A percentile compares a stretch with the other conserved stretches of the same genome.
phyloP scores from a whole-genome alignment of 1,140 invertebrate species.

The Chironomus striatipennis region DNA sequence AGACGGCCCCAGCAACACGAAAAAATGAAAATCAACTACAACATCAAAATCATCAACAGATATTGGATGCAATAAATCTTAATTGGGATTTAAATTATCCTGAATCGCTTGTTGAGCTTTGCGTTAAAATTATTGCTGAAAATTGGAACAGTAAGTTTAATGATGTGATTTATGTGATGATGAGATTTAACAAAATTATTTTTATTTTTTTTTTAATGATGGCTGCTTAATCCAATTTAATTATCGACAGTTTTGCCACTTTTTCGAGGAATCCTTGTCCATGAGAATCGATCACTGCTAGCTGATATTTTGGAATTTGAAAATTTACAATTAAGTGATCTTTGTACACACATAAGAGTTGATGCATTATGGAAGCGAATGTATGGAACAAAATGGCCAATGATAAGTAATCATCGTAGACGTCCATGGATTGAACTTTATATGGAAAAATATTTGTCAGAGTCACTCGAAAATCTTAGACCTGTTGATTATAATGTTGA shows the following conservation, averaged over 20 bases:
- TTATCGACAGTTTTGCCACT: conserved; percentile 36
- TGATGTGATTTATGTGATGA: not conserved
- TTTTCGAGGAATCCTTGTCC: conserved; percentile 33
- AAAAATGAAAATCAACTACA: not conserved
- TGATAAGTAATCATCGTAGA: conserved; percentile 25
- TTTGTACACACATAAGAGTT: conserved; percentile 37
- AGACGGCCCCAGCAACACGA: not conserved
- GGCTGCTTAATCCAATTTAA: not conserved
- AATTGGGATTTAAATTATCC: conserved; percentile 21
- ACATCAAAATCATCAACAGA: not conserved
- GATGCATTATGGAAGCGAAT: conserved; percentile 41
- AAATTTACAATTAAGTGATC: conserved; percentile 36
- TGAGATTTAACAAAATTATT: too few species aligned
- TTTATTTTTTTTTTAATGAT: too few species aligned
- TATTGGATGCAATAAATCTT: conserved; percentile 5
- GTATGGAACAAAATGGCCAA: conserved; percentile 38
- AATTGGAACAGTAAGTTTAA: conserved; percentile 38
- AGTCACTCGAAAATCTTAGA: conserved; percentile 40
- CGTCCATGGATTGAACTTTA: conserved; percentile 41
- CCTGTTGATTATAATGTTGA: conserved; percentile 40
- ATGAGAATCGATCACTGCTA: conserved; percentile 39
- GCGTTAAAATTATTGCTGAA: conserved; percentile 36
- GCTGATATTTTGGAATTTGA: conserved; percentile 38
- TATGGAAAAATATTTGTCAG: conserved; percentile 41
- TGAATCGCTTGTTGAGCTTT: conserved; percentile 18